Base-by-base conservation (phyloP, 2,888 invertebrate genomes). In the Hesperia comma region DNA sequence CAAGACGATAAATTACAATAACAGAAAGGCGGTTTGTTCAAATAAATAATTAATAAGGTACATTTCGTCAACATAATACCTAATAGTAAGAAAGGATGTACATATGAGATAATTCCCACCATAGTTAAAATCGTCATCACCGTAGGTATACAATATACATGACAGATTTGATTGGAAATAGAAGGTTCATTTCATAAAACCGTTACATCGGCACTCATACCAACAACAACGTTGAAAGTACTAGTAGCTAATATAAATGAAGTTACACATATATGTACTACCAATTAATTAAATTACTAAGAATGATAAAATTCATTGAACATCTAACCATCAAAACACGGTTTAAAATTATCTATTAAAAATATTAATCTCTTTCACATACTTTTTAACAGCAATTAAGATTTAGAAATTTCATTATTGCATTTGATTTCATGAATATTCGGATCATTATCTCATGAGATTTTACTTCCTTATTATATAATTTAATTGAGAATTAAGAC, bases 341-440 rank as follows among this genome's bases (percentile, higher is more conserved):
- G 76, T 79, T 66, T 75, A 79, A 80, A 79, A 81, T 79, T 74
- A 81, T 78, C 77, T 85, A 85, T 83, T 85, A 81, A 84, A 83
- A 84, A 84, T 86, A 84, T 83, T 75, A 72, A 72, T 78, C 77
- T 82, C 77, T 78, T 78, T 76, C 75, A 76, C 68, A 72, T 69
- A 54, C 33, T 58, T 73, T 74, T 68, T 14, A 72, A 74, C 68
- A 73, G 66, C 69, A 46, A 61, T 55, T 49, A 62, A 61, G 58
- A 43, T 63, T 64, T 54, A 66, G 54, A 66, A 46, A 61, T 46
- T 43, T 49, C 19, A 60, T 66, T 66, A 66, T 66, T 66, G 66
- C 66, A 46, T 66, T 17, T 33, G 60, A 37, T 66, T 41, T 55
- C 54, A 4, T 40, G 66, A 60, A 46, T 43, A 32, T 19, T 56